Base-by-base conservation (phyloP, 2,888 invertebrate genomes). In the Sturmia bella region DNA sequence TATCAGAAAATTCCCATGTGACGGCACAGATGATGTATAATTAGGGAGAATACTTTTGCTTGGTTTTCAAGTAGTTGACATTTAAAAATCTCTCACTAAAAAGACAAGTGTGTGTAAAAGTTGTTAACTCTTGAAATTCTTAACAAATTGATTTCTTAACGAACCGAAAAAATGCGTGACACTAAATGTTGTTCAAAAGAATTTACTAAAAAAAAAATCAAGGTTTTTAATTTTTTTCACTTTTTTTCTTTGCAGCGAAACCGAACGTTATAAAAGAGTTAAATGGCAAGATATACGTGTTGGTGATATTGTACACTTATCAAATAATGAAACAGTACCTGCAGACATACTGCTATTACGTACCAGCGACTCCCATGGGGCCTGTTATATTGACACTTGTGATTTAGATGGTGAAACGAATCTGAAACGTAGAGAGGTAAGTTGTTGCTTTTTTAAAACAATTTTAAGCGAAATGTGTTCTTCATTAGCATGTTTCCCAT, bases 391-490 rank as follows among this genome's bases (percentile, higher is more conserved):
- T 85, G 99, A 99, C 91, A 99, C 99, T 0, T 97, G 97, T 89
- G 98, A 99, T 92, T 92, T 99, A 88, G 99, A 99, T 89, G 99
- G 99, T 11, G 99, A 99, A 92, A 96, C 97, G 56, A 99, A 98
- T 92, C 92, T 99, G 82, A 99, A 99, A 90, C 97, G 98, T 89
- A 93, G 98, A 85, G 94, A 96, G 89, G 96, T 97, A 56, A 85
- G 86, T 84, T 48, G 9, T 32, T 32, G 9, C 4, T 15, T 54
- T 13, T 59, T 12, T 12, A 12, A n/a, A 41, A 37, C 24, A 27
- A 19, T 43, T 5, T 11, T n/a, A 13, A 21, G 17, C 17, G n/a
- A 77, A 76, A 61, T 69, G 17, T 68, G 61, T 76, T 61, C 15
- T 13, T 2, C n/a, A 27, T 61, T 54, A 17, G 56, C 61, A 61